phyloP scores from a whole-genome alignment of 2,888 invertebrate genomes.

The Dynastes maya region DNA sequence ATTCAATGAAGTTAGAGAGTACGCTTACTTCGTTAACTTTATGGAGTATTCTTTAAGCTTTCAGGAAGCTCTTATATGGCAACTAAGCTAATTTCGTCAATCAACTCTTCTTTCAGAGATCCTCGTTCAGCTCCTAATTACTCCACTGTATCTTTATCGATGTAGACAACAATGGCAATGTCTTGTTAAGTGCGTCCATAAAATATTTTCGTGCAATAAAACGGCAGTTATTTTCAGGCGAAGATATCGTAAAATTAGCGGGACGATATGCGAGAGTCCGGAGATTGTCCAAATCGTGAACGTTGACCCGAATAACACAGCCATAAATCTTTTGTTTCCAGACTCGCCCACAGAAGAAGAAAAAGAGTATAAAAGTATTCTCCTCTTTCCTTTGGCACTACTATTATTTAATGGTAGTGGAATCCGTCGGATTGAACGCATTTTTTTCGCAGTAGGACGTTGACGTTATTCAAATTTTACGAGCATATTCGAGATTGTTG shows the following conservation, averaged over 20 bases:
- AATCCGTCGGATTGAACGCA: background rate
- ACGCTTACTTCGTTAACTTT: too few relatives aligned
- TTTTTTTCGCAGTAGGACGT: background rate
- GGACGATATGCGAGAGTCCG: background rate
- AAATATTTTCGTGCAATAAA: constrained; percentile 13
- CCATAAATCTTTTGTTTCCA: constrained; percentile 23
- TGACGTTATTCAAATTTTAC: constrained; percentile 30
- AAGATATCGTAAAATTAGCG: constrained; percentile 14
- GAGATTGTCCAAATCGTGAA: constrained; percentile 17
- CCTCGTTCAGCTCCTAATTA: background rate
- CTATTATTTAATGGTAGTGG: constrained; percentile 26
- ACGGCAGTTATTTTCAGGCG: background rate
- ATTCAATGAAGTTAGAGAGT: too few relatives aligned
- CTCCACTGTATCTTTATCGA: background rate
- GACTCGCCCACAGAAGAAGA: background rate
- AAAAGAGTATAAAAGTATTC: background rate
- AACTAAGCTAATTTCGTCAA: background rate
- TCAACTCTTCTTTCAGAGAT: background rate
- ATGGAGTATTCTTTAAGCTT: background rate
- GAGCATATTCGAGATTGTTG: constrained; percentile 16
- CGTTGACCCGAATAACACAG: constrained; percentile 30
- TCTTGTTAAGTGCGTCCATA: background rate
- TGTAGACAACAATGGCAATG: constrained; percentile 3
- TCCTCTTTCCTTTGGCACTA: background rate
- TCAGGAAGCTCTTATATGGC: background rate